Evolutionary conservation across 2,113 vertebrate species (phyloP), one percentile per base, ranked within the genome.

Genomic region (Miniopterus natalensis): DNA sequence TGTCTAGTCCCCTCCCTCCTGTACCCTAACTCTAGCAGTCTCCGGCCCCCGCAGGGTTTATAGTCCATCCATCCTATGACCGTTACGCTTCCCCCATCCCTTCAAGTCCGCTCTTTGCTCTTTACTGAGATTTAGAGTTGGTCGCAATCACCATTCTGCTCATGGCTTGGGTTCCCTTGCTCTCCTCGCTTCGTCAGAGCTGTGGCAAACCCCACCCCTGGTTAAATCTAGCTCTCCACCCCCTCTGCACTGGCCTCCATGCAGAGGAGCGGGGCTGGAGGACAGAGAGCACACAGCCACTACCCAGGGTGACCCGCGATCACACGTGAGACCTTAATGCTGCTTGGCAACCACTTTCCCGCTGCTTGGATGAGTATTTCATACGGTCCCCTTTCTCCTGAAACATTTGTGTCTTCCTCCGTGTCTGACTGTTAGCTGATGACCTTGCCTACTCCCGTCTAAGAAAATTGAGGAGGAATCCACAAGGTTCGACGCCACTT

Each of bases 41-140:
- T 65, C 31, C 31, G n/a, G 25, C 10, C 17, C 31, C 20, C 13
- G 18, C 0, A 0, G 18, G 42, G 20, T 21, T 53, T 42, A 2
- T 3, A 17, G 8, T 51, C 29, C 8, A 2, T 7, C 8, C 20
- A 3, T 23, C 11, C 17, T 9, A 0, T 4, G 11, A 1, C 65
- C 25, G 0, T 21, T 8, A 27, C 23, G 18, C 5, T 65, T 3
- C 51, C 29, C 51, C 36, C 18, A 2, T 17, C 2, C 17, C 36
- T 14, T 49, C 10, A 1, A 29, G n/a, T 81, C 36, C 45, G 70
- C 15, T 65, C 40, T 36, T 57, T 40, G 20, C 47, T 36, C 74
- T 75, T 53, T 31, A 45, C 70, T 84, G 49, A 57, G n/a, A 45
- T 25, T 40, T 20, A 2, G 3, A 21, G 5, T 47, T 27, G 23